phyloP scores from a whole-genome alignment of 2,113 vertebrate species.

The Rhinopomastus cyanomelas region DNA sequence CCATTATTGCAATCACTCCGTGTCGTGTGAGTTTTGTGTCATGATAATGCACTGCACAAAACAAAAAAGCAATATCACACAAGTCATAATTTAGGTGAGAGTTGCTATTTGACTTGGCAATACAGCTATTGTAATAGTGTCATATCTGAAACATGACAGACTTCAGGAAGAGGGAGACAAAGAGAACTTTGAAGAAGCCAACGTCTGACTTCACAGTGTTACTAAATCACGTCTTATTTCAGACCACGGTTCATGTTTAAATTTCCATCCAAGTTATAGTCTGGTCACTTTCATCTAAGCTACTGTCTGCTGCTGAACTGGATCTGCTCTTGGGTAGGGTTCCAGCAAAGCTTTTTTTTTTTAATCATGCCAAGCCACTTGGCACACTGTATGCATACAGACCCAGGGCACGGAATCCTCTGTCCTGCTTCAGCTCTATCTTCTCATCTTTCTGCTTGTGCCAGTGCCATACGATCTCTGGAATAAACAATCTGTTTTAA shows the following conservation, averaged over 20 bases:
- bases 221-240: slow-evolving; percentile 59
- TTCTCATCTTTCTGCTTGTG: neutral
- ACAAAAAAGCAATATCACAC: neutral
- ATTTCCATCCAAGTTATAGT: slow-evolving; percentile 54
- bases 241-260: slow-evolving; percentile 17
- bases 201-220: slow-evolving; percentile 49
- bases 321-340: slow-evolving; percentile 10
- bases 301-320: slow-evolving; percentile 27
- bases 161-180: neutral
- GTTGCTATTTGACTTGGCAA: slow-evolving; percentile 5
- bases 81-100: neutral
- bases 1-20: neutral
- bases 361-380: slow-evolving; percentile 2
- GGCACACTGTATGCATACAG: neutral
- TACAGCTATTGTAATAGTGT: slow-evolving; percentile 5
- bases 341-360: slow-evolving; percentile 11
- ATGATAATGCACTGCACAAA: neutral
- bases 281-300: slow-evolving; percentile 31
- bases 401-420: neutral
- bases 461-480: neutral
- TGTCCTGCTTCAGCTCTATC: neutral
- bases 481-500: neutral
- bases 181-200: slow-evolving; percentile 28
- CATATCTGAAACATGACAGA: slow-evolving; percentile 7
- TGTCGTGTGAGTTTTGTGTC: neutral